Percentiles rank a stretch among this genome's conserved stretches.
Conservation (phyloP, 1,140 invertebrate genomes). For the Heliconius eleuchia region DNA sequence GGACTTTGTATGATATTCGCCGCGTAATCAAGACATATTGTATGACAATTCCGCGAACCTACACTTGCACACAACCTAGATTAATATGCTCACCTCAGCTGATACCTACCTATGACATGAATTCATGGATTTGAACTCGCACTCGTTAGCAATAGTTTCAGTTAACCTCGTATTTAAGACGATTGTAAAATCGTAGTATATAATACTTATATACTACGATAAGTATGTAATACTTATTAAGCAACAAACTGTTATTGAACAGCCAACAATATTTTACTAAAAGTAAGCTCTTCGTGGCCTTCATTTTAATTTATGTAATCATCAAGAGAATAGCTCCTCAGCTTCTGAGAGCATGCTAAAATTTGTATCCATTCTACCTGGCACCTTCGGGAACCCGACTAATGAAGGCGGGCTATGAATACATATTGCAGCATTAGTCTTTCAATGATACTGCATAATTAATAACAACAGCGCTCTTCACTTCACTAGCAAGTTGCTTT, state of each 20-base stretch:
- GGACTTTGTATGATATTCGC: too few species aligned
- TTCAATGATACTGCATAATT: conserved; percentile 64
- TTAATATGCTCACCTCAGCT: neutral
- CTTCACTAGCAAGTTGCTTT: conserved; percentile 40
- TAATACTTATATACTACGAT: neutral
- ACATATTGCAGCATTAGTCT: conserved; percentile 68
- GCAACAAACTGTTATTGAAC: too few species aligned
- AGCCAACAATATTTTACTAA: neutral
- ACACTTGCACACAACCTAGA: neutral
- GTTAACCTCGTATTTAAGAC: neutral
- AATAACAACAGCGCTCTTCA: conserved; percentile 59
- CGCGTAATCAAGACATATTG: too few species aligned
- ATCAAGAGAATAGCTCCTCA: neutral
- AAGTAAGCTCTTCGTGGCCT: neutral
- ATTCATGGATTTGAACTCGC: neutral
- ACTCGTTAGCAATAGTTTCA: conserved; percentile 1
- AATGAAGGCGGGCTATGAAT: conserved; percentile 69
- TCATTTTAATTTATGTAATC: conserved; percentile 3
- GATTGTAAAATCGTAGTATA: neutral
- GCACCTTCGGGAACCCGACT: conserved; percentile 53
- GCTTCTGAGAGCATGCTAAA: conserved; percentile 39
- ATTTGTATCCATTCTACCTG: conserved; percentile 48
- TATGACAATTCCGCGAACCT: too few species aligned
- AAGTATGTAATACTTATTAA: neutral
- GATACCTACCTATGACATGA: neutral